Percentiles rank a stretch among this genome's conserved stretches.
Evolutionary conservation across 2,797 vertebrate genomes (phyloP).

Genomic region (Clarias platycephalus): DNA sequence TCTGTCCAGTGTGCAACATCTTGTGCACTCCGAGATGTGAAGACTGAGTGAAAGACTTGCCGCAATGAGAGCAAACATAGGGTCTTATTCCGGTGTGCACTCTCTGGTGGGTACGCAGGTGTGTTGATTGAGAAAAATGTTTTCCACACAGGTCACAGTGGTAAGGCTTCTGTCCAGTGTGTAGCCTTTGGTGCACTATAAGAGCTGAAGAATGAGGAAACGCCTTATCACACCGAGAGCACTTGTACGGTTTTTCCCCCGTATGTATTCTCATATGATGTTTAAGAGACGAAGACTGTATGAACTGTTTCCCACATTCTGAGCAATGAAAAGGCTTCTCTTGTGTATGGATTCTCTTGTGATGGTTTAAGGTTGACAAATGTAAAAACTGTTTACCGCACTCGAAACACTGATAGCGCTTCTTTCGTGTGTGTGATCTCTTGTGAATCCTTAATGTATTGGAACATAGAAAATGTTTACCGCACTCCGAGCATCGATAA

Average conservation of each 20-base stretch:
- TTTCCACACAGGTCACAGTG: slow-evolving; percentile 9
- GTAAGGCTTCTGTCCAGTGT: slow-evolving; percentile 2
- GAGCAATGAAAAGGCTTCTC: neutral
- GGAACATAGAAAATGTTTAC: neutral
- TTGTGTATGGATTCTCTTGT: slow-evolving; percentile 7
- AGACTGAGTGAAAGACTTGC: slow-evolving; percentile 6
- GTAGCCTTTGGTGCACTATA: slow-evolving; percentile 4
- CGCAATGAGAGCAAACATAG: neutral
- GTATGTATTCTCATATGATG: slow-evolving; percentile 15
- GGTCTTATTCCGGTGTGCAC: neutral
- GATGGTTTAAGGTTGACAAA: neutral
- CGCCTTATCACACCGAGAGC: neutral
- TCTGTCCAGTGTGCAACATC: neutral
- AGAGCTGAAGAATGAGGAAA: neutral
- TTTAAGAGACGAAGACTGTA: neutral
- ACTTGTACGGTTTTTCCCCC: slow-evolving; percentile 2
- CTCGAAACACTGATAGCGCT: neutral
- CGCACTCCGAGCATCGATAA: neutral
- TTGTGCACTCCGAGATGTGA: slow-evolving; percentile 2
- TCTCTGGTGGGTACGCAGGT: neutral
- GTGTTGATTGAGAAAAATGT: neutral
- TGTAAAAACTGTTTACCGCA: slow-evolving; percentile 4
- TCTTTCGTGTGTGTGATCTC: neutral
- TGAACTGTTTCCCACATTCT: neutral
- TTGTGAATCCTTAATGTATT: neutral